phyloP scores from a whole-genome alignment of 2,888 invertebrate species.

The Gari tellinella region DNA sequence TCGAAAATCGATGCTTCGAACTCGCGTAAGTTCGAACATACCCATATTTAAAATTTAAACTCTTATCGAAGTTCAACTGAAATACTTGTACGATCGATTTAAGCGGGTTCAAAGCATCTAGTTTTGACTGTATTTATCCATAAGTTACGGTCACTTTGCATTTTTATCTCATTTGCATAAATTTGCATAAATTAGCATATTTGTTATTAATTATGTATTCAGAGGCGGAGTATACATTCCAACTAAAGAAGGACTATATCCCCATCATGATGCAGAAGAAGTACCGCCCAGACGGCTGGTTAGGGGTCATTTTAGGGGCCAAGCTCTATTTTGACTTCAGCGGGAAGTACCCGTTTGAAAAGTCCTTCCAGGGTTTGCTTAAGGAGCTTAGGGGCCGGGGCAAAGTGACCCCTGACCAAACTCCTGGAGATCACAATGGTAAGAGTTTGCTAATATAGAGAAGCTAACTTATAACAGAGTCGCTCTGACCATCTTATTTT shows the following conservation, averaged over 20 bases:
- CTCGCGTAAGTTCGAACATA: too few species aligned
- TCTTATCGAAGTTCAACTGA: too few species aligned
- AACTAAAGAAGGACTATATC: conserved; percentile 80
- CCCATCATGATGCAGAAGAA: conserved; percentile 81
- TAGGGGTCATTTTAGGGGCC: conserved; percentile 80
- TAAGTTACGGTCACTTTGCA: too few species aligned
- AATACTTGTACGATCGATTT: too few species aligned
- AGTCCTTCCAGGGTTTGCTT: conserved; percentile 74
- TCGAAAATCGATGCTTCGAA: too few species aligned
- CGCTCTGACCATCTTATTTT: too few species aligned
- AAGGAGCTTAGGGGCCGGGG: conserved; percentile 79
- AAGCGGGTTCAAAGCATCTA: too few species aligned
- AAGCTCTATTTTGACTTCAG: conserved; percentile 82
- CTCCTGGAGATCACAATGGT: conserved; percentile 56
- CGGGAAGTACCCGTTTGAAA: conserved; percentile 80
- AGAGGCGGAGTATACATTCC: conserved; percentile 83
- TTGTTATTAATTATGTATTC: conserved; percentile 35
- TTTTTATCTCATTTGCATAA: not conserved
- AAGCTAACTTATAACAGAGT: too few species aligned
- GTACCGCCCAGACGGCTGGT: conserved; percentile 83
- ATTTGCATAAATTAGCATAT: conserved; percentile 1
- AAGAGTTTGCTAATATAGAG: too few species aligned
- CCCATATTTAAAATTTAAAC: too few species aligned
- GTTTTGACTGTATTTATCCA: too few species aligned
- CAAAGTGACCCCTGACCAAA: conserved; percentile 55